Evolutionary conservation across 2,113 vertebrate species (phyloP).

Genomic region (Passer domesticus): DNA sequence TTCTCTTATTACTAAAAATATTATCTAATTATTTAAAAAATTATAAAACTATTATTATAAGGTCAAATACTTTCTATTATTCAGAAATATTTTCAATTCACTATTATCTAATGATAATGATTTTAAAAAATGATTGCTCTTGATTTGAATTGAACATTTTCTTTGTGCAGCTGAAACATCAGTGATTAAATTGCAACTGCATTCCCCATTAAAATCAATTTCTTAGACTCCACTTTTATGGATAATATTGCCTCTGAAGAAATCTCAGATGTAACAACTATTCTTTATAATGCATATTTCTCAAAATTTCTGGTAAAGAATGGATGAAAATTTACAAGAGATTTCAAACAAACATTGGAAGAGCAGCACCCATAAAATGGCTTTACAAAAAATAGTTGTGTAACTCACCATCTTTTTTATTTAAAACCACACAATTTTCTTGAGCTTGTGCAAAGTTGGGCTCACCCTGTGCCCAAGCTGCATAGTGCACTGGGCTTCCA

Average conservation of each 20-base stretch:
- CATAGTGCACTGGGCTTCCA: constrained; percentile 75
- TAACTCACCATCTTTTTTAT: constrained; percentile 77
- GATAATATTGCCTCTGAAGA: neutral
- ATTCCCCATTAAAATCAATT: neutral
- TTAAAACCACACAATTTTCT: constrained; percentile 84
- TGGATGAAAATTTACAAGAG: neutral
- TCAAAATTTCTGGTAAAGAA: neutral
- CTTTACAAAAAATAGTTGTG: neutral
- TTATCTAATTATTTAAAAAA: neutral
- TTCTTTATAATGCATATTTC: neutral
- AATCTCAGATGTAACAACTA: neutral
- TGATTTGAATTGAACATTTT: neutral
- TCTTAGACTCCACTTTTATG: neutral
- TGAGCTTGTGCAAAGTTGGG: constrained; percentile 81
- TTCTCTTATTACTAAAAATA: neutral
- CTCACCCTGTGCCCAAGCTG: constrained; percentile 81
- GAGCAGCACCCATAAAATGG: neutral
- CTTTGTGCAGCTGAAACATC: neutral
- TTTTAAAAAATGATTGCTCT: neutral
- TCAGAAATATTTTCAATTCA: neutral
- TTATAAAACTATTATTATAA: neutral
- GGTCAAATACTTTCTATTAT: neutral
- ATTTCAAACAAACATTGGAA: neutral
- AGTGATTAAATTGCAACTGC: neutral
- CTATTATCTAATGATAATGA: neutral